Conservation (phyloP, 2,797 vertebrate species). For the Malacoraja senta region DNA sequence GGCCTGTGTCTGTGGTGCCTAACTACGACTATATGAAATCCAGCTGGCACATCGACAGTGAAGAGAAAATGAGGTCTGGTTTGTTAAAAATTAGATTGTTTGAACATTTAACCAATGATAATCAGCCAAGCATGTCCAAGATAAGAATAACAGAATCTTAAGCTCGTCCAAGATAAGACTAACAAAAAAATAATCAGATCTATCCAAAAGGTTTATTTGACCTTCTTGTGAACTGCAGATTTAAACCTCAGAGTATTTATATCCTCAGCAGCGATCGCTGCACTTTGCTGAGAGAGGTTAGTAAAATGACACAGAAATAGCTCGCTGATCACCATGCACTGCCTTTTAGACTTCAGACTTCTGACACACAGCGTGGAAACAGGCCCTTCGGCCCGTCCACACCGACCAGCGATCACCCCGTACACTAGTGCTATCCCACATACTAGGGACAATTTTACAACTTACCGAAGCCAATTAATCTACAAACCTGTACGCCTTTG, state of each 20-base stretch:
- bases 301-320: neutral
- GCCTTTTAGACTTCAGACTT: no score
- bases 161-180: neutral
- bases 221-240: neutral
- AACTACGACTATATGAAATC: no score
- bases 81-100: neutral
- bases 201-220: neutral
- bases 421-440: no score
- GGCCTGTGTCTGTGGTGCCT: no score
- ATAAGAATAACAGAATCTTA: neutral
- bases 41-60: neutral
- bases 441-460: no score
- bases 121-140: neutral
- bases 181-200: neutral
- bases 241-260: neutral
- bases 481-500: no score
- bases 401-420: no score
- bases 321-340: neutral
- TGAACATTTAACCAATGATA: neutral
- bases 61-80: neutral
- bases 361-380: no score
- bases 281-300: neutral
- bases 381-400: no score
- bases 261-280: neutral
- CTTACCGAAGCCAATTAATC: no score